Evolutionary conservation across 2,113 vertebrate genomes (phyloP).

Genomic region (Hemibagrus wyckioides): DNA sequence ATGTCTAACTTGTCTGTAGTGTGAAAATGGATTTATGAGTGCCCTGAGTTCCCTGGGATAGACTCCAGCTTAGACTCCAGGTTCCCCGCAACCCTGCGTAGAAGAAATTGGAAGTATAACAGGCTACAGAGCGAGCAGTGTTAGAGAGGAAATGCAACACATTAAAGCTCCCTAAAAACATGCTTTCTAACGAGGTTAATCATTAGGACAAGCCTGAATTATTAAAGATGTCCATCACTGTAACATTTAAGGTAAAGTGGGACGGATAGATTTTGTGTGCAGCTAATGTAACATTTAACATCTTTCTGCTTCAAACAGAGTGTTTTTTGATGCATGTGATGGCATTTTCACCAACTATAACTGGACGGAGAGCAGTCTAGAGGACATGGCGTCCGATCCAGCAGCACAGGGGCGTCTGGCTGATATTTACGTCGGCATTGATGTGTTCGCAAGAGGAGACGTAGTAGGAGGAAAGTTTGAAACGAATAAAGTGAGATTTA

Average conservation of each 20-base stretch:
- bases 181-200: neutral
- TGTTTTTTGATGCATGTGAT: constrained; percentile 87
- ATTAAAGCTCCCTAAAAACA: neutral
- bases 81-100: too few relatives aligned
- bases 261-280: neutral
- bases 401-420: constrained; percentile 69
- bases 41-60: neutral
- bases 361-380: constrained; percentile 84
- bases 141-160: neutral
- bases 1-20: too few relatives aligned
- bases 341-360: constrained; percentile 98
- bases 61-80: too few relatives aligned
- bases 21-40: too few relatives aligned
- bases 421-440: constrained; percentile 86
- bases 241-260: neutral
- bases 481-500: constrained; percentile 79
- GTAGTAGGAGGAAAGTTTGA: constrained; percentile 86
- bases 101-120: too few relatives aligned
- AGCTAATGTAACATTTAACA: neutral
- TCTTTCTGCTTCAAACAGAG: constrained; percentile 64
- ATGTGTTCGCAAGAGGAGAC: constrained; percentile 87
- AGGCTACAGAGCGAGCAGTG: neutral
- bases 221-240: neutral
- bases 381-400: constrained; percentile 62
- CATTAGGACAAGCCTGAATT: neutral